Evolutionary conservation across 2,888 invertebrate species (phyloP).

Genomic region (Neria commutata): DNA sequence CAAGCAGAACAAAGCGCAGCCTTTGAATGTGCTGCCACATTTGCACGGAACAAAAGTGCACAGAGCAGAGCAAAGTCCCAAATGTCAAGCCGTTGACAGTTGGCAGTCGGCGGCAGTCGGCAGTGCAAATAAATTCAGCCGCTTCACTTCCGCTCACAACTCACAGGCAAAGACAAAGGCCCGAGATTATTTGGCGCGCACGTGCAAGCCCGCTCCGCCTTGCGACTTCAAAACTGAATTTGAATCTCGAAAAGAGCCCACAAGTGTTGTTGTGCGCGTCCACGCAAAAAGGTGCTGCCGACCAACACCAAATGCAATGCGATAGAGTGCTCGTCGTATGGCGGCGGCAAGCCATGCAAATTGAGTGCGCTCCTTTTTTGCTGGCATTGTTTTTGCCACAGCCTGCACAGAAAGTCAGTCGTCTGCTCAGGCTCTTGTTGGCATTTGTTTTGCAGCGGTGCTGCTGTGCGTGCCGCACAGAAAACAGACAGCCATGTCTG

Average conservation of each 20-base stretch:
- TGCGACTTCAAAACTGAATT: neutral
- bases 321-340: neutral
- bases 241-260: neutral
- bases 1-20: neutral
- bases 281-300: neutral
- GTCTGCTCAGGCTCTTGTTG: no score
- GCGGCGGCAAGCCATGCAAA: neutral
- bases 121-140: conserved; percentile 56
- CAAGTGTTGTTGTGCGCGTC: neutral
- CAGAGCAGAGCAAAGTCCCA: no score
- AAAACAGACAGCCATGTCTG: neutral
- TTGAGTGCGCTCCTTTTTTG: neutral
- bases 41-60: neutral
- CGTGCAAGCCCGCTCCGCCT: no score
- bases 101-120: no score
- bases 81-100: no score
- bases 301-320: conserved; percentile 1
- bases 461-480: neutral
- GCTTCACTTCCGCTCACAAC: conserved; percentile 54
- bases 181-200: neutral
- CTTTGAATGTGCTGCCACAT: neutral
- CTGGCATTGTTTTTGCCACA: no score
- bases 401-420: no score
- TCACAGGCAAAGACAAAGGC: conserved; percentile 20
- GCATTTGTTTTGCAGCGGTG: no score